Evolutionary conservation across 2,113 vertebrate genomes (phyloP), one percentile per base, ranked within the genome.

Genomic region (Grammomys dolichurus): DNA sequence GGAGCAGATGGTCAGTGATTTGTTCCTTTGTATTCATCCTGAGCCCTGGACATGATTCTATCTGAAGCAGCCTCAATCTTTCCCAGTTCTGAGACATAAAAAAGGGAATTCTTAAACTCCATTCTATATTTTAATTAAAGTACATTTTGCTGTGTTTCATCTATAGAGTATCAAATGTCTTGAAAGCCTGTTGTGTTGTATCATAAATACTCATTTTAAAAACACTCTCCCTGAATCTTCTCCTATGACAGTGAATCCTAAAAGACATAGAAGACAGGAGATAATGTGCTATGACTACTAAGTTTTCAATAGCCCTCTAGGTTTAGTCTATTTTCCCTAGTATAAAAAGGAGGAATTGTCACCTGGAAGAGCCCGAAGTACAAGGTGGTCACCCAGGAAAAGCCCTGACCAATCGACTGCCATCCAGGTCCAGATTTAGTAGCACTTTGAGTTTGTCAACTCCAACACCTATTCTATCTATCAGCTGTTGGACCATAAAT

Each of bases 141-240:
- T 36, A 9, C 54, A 96, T 90, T 92, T 70, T 81, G 95, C 60
- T 72, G n/a, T 7, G 77, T 54, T 33, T 72, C 48, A 77, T 1
- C 63, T 36, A 75, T 46, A 60, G 10, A 84, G 22, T 51, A 75
- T 91, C 56, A 31, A 95, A 85, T 56, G 87, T 7, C 36, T 96
- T 77, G 9, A 36, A 90, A 89, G 2, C 2, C 72, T 19, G 85
- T 90, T 77, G 26, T n/a, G 4, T 43, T n/a, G 33, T 3, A 73
- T 56, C 48, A 86, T 81, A 95, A 82, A 91, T 46, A 78, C 19
- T 54, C 1, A 10, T 90, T 90, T 75, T 33, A 46, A 91, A 87
- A 89, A 36, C 33, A 12, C 2, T 22, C 87, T 93, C 84, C 13
- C 6, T 89, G 48, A 2, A 76, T 28, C 13, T 73, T 89, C 6